Percentiles rank a stretch among this genome's conserved stretches.
These are phyloP conservation scores for Pelodytes ibericus DNA, from an alignment of 2,797 vertebrate species.

Conservation along the genomic window DNA sequence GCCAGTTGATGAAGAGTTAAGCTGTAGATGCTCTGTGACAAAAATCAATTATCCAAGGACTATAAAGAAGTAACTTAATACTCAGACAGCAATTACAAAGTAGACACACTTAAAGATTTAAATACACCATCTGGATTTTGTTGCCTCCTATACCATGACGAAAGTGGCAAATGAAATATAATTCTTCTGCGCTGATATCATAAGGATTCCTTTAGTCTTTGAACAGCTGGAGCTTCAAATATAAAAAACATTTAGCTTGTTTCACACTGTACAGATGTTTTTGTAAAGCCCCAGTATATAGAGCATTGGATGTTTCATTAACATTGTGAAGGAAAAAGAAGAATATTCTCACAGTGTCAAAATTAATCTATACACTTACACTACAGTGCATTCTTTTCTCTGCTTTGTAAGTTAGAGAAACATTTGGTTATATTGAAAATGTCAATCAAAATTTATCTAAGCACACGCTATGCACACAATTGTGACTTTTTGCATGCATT, in stretches of 20 bases:
- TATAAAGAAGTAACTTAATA: slow-evolving; percentile 66
- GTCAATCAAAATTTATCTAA: too few species aligned
- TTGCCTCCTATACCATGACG: slow-evolving; percentile 68
- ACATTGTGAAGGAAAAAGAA: too few species aligned
- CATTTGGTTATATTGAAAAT: too few species aligned
- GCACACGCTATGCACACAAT: too few species aligned
- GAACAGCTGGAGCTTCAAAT: slow-evolving; percentile 69
- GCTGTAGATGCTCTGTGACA: slow-evolving; percentile 41
- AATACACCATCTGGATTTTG: slow-evolving; percentile 74
- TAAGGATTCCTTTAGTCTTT: slow-evolving; percentile 65
- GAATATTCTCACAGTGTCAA: background rate
- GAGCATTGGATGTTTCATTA: slow-evolving; percentile 5
- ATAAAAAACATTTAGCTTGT: slow-evolving; percentile 53
- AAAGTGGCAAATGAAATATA: slow-evolving; percentile 73
- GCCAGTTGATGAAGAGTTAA: background rate
- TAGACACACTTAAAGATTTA: slow-evolving; percentile 71
- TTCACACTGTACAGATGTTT: slow-evolving; percentile 62
- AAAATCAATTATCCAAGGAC: slow-evolving; percentile 77
- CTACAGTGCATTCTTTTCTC: too few species aligned
- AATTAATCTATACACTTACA: too few species aligned
- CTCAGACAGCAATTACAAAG: slow-evolving; percentile 68
- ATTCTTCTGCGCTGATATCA: slow-evolving; percentile 72
- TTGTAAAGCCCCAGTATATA: slow-evolving; percentile 10
- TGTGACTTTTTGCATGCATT: too few species aligned
- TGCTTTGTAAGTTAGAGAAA: too few species aligned